Conservation (phyloP, 2,888 invertebrate species). For the Cerastoderma edule region DNA sequence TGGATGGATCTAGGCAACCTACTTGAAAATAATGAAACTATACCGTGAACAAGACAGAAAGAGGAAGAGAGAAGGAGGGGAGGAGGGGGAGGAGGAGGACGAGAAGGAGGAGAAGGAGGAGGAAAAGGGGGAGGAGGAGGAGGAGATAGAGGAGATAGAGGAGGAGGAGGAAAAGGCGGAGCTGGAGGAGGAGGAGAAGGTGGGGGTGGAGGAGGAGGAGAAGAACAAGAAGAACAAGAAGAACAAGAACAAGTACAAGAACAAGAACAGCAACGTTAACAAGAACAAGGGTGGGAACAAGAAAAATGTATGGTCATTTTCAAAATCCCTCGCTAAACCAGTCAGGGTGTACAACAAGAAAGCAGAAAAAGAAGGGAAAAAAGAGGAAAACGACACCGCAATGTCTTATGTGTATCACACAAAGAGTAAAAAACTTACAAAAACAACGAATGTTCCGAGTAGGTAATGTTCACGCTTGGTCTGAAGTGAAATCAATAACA, state of each 20-base stretch:
- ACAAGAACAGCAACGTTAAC: not conserved
- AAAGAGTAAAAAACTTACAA: slow-evolving; percentile 45
- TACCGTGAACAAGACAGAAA: not conserved
- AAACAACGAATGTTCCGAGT: slow-evolving; percentile 43
- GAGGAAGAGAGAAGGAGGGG: not conserved
- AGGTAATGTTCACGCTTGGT: slow-evolving; percentile 21
- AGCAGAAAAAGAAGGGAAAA: not conserved
- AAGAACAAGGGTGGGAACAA: not conserved
- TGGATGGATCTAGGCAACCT: not conserved
- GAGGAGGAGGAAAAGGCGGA: too few relatives aligned
- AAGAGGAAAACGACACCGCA: not conserved
- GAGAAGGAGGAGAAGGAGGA: not conserved
- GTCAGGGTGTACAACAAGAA: too few relatives aligned
- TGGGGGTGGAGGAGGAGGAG: too few relatives aligned
- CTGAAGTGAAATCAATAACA: slow-evolving; percentile 23
- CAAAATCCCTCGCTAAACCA: too few relatives aligned
- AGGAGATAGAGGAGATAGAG: not conserved
- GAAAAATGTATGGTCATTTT: not conserved
- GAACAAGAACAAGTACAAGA: not conserved
- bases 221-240: not conserved
- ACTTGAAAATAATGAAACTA: not conserved
- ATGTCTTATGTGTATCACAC: not conserved
- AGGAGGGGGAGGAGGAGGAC: not conserved
- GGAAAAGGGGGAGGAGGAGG: not conserved
- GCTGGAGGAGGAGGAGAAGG: too few relatives aligned